Evolutionary conservation across 2,888 invertebrate species (phyloP), one percentile per base, ranked within the genome.

Genomic region (Cryptus armator): DNA sequence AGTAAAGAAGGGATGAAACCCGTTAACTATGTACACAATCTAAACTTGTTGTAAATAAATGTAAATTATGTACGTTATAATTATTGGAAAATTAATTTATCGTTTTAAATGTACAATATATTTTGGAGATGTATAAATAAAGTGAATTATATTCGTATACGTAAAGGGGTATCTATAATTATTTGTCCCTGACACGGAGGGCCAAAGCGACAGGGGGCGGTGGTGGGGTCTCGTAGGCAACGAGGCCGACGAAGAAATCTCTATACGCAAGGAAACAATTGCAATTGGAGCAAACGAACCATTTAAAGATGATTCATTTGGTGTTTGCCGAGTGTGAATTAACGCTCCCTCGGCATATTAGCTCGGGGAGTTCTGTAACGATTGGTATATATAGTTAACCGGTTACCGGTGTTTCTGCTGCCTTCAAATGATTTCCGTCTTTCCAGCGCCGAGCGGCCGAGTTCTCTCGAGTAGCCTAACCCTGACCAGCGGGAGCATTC

Each of bases 221-320:
- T 37, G 51, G 53, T 12, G 12, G 62, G 37, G 46, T 79, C 44
- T 62, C 16, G 37, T 12, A 43, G 59, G 53, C 70, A 43, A 53
- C 80, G 77, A 81, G 81, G 83, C 59, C 83, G 74, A 19, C 83
- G 74, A 19, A 59, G 37, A 74, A 80, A 84, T 86, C 51, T 53
- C 64, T 62, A 59, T 70, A 82, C 75, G 43, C 77, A 56, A 79
- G 76, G 86, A 86, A 85, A 90, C 89, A 89, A 90, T 91, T 89
- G 90, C 86, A 91, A 90, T 87, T 81, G 88, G 88, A 88, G 88
- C 89, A 88, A 89, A 86, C 88, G 62, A 53, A 81, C 53, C 89
- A 88, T 90, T 91, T 89, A 83, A 82, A 62, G 83, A 90, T 90
- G 90, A 91, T 90, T 90, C 88, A 90, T 89, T 88, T 83, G 84